A percentile compares a stretch with the other conserved stretches of the same genome.
phyloP scores from a whole-genome alignment of 1,140 invertebrate genomes.

The Cydia pomonella region DNA sequence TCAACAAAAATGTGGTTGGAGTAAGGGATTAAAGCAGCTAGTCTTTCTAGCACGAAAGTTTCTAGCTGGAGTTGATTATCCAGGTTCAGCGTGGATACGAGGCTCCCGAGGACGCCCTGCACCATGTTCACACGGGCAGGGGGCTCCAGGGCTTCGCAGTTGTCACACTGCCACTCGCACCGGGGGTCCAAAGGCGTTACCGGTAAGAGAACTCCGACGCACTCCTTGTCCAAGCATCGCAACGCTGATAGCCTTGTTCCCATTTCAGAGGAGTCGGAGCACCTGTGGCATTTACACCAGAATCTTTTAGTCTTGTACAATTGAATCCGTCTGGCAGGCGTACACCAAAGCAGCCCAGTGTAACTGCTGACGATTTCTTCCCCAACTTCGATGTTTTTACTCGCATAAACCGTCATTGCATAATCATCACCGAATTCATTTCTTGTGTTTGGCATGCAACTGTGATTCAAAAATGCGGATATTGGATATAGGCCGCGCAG shows the following conservation, averaged over 20 bases:
- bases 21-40: slow-evolving; percentile 70
- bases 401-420: slow-evolving; percentile 83
- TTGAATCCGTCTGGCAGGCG: slow-evolving; percentile 83
- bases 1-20: slow-evolving; percentile 78
- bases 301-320: slow-evolving; percentile 87
- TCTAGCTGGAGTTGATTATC: slow-evolving; percentile 67
- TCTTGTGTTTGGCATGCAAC: slow-evolving; percentile 87
- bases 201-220: slow-evolving; percentile 71
- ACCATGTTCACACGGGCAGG: slow-evolving; percentile 61
- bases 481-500: slow-evolving; percentile 87
- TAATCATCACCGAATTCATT: slow-evolving; percentile 83
- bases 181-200: slow-evolving; percentile 57
- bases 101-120: slow-evolving; percentile 71
- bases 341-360: slow-evolving; percentile 87
- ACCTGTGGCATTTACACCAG: slow-evolving; percentile 85
- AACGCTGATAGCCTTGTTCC: slow-evolving; percentile 73
- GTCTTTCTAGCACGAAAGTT: slow-evolving; percentile 63
- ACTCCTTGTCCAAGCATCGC: slow-evolving; percentile 75
- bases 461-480: slow-evolving; percentile 87
- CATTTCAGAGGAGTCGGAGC: slow-evolving; percentile 84
- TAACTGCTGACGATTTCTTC: slow-evolving; percentile 88
- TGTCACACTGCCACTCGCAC: slow-evolving; percentile 75
- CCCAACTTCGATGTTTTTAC: slow-evolving; percentile 82
- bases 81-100: slow-evolving; percentile 62
- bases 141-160: slow-evolving; percentile 57